Percentiles rank a stretch among this genome's conserved stretches.
These are phyloP conservation scores for Drosophila virilis DNA, from an alignment of 1,140 invertebrate genomes.

Conservation along the genomic window DNA sequence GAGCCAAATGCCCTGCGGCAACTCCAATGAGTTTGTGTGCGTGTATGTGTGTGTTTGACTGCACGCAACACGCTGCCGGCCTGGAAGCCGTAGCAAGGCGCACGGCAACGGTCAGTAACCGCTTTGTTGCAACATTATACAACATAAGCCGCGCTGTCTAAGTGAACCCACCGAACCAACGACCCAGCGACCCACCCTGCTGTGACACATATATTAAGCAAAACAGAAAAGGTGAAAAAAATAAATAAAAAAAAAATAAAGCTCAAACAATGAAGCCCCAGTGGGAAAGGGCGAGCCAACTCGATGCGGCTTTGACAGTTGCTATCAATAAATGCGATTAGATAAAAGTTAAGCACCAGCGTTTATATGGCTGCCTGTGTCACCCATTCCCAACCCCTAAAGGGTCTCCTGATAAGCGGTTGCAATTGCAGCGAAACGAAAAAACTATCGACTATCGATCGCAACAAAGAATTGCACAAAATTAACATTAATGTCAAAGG, in stretches of 20 bases:
- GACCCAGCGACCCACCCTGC: slow-evolving; percentile 47
- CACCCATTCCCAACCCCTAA: neutral
- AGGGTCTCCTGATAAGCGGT: slow-evolving; percentile 11
- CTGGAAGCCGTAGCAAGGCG: slow-evolving; percentile 63
- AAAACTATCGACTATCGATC: slow-evolving; percentile 6
- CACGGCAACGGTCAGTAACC: slow-evolving; percentile 60
- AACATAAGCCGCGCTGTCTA: slow-evolving; percentile 34
- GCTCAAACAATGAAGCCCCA: slow-evolving; percentile 34
- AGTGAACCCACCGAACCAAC: neutral
- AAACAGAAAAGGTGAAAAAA: slow-evolving; percentile 25
- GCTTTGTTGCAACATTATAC: slow-evolving; percentile 70
- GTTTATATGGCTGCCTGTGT: slow-evolving; percentile 43
- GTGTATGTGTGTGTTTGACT: too few relatives aligned
- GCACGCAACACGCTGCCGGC: slow-evolving; percentile 39
- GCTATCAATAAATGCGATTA: slow-evolving; percentile 73
- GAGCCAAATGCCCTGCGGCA: slow-evolving; percentile 8
- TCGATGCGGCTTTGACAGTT: slow-evolving; percentile 41
- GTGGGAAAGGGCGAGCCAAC: slow-evolving; percentile 14
- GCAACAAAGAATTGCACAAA: neutral
- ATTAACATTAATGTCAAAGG: slow-evolving; percentile 12
- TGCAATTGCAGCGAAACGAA: slow-evolving; percentile 4
- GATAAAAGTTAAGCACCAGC: slow-evolving; percentile 55
- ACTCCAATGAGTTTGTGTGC: neutral
- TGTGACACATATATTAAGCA: slow-evolving; percentile 64
- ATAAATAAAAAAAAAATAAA: slow-evolving; percentile 23